Evolutionary conservation across 2,797 vertebrate genomes (phyloP).

Genomic region (Aratinga solstitialis): DNA sequence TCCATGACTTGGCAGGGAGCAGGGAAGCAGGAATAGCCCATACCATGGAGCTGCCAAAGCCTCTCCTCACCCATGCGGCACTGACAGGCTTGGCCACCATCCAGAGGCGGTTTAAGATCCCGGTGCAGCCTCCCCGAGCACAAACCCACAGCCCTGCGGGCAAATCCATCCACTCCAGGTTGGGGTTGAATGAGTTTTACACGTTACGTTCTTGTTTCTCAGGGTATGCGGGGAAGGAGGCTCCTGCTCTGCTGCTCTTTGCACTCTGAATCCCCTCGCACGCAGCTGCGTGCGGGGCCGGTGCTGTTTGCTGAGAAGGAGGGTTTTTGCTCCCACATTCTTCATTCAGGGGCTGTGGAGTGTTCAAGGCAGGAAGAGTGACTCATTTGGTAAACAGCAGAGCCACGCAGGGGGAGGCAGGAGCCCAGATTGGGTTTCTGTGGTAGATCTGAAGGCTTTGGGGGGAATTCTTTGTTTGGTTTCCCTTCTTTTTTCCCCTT

Average conservation of each 20-base stretch:
- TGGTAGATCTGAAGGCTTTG: neutral
- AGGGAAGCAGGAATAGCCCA: neutral
- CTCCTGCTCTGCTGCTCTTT: constrained; percentile 41
- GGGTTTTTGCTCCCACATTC: constrained; percentile 39
- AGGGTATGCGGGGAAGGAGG: neutral
- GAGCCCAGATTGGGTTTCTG: neutral
- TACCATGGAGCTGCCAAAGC: neutral
- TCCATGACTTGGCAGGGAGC: neutral
- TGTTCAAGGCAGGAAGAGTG: constrained; percentile 65
- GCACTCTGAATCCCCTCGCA: neutral
- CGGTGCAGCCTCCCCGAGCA: neutral
- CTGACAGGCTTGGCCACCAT: constrained; percentile 11
- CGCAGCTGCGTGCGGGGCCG: neutral
- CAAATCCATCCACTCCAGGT: neutral
- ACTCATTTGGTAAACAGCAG: constrained; percentile 66
- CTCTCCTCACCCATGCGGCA: neutral
- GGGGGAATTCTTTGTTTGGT: neutral
- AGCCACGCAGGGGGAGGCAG: constrained; percentile 15
- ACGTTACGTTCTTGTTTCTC: neutral
- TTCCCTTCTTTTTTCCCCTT: neutral
- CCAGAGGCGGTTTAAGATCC: constrained; percentile 34
- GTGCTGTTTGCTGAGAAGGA: constrained; percentile 29
- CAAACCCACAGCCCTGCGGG: neutral
- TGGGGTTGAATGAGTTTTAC: neutral
- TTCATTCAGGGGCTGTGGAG: constrained; percentile 46